These are phyloP conservation scores for Nycteola revayana DNA, from an alignment of 2,888 invertebrate species.

Conservation along the genomic window DNA sequence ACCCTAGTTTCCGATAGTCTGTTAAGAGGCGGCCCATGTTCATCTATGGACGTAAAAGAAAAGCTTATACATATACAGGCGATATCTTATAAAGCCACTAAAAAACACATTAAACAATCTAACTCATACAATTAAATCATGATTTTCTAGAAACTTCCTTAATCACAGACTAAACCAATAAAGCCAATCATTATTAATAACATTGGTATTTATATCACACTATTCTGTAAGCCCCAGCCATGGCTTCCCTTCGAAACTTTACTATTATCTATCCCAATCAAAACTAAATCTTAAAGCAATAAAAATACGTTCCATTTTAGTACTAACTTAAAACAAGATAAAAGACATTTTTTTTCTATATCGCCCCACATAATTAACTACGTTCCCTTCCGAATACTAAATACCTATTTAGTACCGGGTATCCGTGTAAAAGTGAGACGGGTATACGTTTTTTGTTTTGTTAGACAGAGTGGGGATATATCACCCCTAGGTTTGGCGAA, in stretches of 20 bases:
- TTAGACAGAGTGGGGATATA: conserved; percentile 44
- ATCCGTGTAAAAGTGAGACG: conserved; percentile 46
- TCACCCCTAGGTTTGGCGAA: conserved; percentile 59
- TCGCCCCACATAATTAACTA: conserved; percentile 76
- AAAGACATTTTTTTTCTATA: conserved; percentile 63
- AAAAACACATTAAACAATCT: too few relatives aligned
- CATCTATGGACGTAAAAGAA: too few relatives aligned
- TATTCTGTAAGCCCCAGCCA: conserved; percentile 56
- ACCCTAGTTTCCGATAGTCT: too few relatives aligned
- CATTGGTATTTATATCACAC: conserved; percentile 54
- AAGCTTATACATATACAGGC: too few relatives aligned
- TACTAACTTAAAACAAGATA: conserved; percentile 18
- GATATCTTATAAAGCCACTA: too few relatives aligned
- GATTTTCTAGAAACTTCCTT: too few relatives aligned
- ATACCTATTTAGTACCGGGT: conserved; percentile 77
- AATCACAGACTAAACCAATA: conserved; percentile 50
- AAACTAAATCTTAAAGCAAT: conserved; percentile 21
- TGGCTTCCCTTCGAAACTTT: conserved; percentile 9
- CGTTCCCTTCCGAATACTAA: conserved; percentile 79
- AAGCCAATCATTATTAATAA: conserved; percentile 51
- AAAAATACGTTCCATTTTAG: conserved; percentile 14
- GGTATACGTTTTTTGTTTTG: conserved; percentile 24
- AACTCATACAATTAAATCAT: too few relatives aligned
- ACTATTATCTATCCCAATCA: conserved; percentile 7
- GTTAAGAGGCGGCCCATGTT: too few relatives aligned